These are phyloP conservation scores for Drosophila bocki DNA, from an alignment of 1,140 invertebrate genomes.

Conservation along the genomic window DNA sequence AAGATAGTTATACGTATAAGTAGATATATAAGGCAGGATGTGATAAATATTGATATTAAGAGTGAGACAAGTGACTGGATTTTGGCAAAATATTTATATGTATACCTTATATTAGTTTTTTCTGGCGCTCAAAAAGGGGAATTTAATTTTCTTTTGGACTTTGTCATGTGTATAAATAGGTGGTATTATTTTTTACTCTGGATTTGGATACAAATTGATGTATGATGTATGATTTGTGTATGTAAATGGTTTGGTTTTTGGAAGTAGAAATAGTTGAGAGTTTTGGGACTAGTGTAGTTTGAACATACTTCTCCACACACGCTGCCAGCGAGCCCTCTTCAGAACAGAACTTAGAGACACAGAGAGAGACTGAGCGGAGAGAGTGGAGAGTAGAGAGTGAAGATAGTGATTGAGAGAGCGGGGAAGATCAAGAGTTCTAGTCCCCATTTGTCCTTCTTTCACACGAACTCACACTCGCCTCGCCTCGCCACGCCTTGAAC, in stretches of 20 bases:
- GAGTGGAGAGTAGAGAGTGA: constrained; percentile 49
- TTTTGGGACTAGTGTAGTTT: constrained; percentile 69
- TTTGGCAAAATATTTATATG: constrained; percentile 21
- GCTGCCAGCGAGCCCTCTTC: constrained; percentile 83
- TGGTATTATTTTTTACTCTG: constrained; percentile 24
- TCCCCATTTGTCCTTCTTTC: constrained; percentile 50
- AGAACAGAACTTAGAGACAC: constrained; percentile 62
- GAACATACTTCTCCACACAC: constrained; percentile 83
- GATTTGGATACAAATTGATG: constrained; percentile 33
- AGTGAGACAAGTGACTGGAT: constrained; percentile 12
- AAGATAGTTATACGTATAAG: constrained; percentile 16
- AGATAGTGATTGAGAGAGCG: constrained; percentile 23
- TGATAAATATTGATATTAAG: constrained; percentile 10
- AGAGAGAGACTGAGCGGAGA: constrained; percentile 30
- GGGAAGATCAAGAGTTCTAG: constrained; percentile 34
- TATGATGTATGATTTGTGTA: constrained; percentile 22
- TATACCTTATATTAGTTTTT: constrained; percentile 17
- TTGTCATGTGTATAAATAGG: constrained; percentile 5
- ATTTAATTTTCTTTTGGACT: constrained; percentile 17
- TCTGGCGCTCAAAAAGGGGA: constrained; percentile 32
- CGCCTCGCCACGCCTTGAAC: constrained; percentile 49
- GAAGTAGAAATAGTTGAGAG: constrained; percentile 39
- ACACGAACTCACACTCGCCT: constrained; percentile 74
- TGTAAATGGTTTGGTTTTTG: constrained; percentile 37
- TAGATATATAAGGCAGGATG: constrained; percentile 29